phyloP scores from a whole-genome alignment of 2,113 vertebrate species.

The Falco punctatus region DNA sequence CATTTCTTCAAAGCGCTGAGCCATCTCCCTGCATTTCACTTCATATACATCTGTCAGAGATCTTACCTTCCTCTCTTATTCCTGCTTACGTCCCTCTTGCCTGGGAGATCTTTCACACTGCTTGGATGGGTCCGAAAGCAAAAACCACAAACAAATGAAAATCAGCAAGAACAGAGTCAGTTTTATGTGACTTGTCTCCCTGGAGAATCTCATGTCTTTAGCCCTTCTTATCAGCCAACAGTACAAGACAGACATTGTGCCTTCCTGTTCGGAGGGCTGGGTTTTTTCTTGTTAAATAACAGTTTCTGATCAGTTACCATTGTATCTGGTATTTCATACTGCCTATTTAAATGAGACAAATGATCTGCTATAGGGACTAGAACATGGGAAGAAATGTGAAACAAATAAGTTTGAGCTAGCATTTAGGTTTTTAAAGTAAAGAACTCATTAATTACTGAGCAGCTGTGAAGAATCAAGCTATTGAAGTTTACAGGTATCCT shows the following conservation, averaged over 20 bases:
- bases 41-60: not conserved
- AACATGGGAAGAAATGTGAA: not conserved
- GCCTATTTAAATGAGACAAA: not conserved
- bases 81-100: not conserved
- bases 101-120: not conserved
- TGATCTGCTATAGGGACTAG: not conserved
- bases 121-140: not conserved
- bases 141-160: not conserved
- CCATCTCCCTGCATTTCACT: slow-evolving; percentile 1
- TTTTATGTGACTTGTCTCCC: not conserved
- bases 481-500: not conserved
- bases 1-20: slow-evolving; percentile 18
- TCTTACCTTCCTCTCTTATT: not conserved
- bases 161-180: not conserved
- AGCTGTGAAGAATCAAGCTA: not conserved
- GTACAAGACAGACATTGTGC: not conserved
- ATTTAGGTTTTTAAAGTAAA: not conserved
- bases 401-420: not conserved
- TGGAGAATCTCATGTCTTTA: not conserved
- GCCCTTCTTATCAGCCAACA: not conserved
- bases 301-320: not conserved
- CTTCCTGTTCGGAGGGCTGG: not conserved
- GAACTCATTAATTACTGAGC: not conserved
- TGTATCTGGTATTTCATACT: not conserved
- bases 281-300: not conserved